Evolutionary conservation across 2,888 invertebrate genomes (phyloP).

Genomic region (Dryococelus australis): DNA sequence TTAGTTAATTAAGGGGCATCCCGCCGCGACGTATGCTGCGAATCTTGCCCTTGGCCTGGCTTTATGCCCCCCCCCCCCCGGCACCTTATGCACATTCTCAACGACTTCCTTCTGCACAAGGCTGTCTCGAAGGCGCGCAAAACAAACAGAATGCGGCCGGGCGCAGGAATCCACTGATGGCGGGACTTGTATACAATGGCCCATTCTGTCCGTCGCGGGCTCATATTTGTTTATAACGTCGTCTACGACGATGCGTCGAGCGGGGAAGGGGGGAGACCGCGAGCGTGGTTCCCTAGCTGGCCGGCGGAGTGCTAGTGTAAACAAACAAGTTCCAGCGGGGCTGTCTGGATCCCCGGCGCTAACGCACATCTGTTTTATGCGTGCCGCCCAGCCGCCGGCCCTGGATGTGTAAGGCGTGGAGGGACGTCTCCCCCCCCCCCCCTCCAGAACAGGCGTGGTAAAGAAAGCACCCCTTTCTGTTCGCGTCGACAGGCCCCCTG

Average conservation of each 20-base stretch:
- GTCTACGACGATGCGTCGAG: background rate
- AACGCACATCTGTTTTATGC: background rate
- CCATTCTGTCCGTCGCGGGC: background rate
- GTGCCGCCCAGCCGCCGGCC: too few relatives aligned
- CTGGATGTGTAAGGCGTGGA: too few relatives aligned
- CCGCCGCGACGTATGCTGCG: too few relatives aligned
- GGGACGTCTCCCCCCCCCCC: too few relatives aligned
- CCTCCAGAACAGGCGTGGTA: background rate
- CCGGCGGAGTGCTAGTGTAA: background rate
- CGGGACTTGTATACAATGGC: conserved; percentile 1
- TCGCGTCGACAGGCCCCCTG: background rate
- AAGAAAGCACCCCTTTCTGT: background rate
- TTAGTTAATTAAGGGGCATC: too few relatives aligned
- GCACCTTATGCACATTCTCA: too few relatives aligned
- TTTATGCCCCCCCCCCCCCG: too few relatives aligned
- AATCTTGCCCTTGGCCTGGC: too few relatives aligned
- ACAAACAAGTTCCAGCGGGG: background rate
- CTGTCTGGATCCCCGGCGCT: background rate
- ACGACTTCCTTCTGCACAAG: too few relatives aligned
- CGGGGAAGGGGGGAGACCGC: background rate
- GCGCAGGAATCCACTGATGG: background rate
- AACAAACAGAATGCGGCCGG: background rate
- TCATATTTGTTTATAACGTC: background rate
- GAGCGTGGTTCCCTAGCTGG: background rate
- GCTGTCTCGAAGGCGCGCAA: background rate